Percentiles rank a stretch among this genome's conserved stretches.
Evolutionary conservation across 2,797 vertebrate genomes (phyloP).

Genomic region (Knipowitschia caucasica): DNA sequence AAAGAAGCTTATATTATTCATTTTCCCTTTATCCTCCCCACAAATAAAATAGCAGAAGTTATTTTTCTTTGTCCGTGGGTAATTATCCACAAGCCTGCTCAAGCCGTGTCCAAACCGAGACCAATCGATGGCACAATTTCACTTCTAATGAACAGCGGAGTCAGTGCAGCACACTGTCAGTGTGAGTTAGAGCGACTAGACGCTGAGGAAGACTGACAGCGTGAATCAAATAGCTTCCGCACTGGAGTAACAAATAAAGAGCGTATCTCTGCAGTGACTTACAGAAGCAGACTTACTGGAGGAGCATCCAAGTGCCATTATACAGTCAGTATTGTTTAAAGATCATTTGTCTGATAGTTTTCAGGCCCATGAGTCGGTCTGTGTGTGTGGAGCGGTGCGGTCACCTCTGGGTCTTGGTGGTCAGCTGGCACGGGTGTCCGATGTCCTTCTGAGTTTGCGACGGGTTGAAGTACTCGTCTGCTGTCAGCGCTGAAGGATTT

Average conservation of each 20-base stretch:
- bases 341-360: background rate
- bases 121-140: constrained; percentile 39
- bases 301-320: no score
- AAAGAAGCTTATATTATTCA: no score
- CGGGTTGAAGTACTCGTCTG: constrained; percentile 95
- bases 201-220: constrained; percentile 2
- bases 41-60: background rate
- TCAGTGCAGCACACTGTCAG: constrained; percentile 24
- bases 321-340: background rate
- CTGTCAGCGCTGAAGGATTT: constrained; percentile 89
- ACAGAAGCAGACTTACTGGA: background rate
- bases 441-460: constrained; percentile 87
- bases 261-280: background rate
- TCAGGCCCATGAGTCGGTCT: constrained; percentile 10
- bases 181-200: constrained; percentile 21
- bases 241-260: background rate
- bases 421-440: constrained; percentile 91
- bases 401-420: constrained; percentile 98
- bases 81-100: constrained; percentile 25
- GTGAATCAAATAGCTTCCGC: constrained; percentile 1
- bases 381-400: constrained; percentile 14
- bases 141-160: constrained; percentile 40
- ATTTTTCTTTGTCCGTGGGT: constrained; percentile 23
- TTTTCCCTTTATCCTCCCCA: no score
- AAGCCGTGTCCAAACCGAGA: constrained; percentile 29